These are phyloP conservation scores for Aspidiotus rigidus DNA, from an alignment of 2,888 invertebrate species.

Conservation along the genomic window DNA sequence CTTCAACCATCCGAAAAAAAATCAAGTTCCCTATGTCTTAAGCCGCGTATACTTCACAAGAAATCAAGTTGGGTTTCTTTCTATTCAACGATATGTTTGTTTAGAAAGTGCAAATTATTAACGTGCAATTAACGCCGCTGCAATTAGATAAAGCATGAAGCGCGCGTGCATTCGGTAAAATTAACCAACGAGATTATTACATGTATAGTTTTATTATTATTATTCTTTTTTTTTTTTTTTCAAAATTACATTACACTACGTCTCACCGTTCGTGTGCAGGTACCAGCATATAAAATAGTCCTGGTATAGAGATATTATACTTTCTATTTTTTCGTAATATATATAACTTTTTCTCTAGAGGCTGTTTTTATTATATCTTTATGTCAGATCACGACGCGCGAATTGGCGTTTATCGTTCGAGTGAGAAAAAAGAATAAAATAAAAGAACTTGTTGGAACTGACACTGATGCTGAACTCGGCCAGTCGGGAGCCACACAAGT, in stretches of 20 bases:
- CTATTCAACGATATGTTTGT: background rate
- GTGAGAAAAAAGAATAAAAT: too few species aligned
- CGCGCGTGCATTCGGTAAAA: background rate
- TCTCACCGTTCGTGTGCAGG: background rate
- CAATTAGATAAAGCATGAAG: conserved; percentile 3
- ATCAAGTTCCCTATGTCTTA: too few species aligned
- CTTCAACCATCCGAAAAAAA: too few species aligned
- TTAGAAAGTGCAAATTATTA: conserved; percentile 4
- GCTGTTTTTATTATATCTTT: too few species aligned
- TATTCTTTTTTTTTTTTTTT: background rate
- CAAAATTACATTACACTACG: background rate
- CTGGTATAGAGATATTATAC: background rate
- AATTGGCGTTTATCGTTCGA: too few species aligned
- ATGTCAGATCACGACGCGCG: too few species aligned
- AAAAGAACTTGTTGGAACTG: too few species aligned
- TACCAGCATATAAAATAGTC: too few species aligned
- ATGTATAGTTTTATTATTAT: background rate
- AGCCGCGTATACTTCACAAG: too few species aligned
- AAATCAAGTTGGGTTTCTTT: too few species aligned
- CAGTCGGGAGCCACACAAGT: too few species aligned
- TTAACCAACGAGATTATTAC: conserved; percentile 2
- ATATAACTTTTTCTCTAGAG: background rate
- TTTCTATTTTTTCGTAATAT: conserved; percentile 1
- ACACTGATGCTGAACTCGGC: too few species aligned
- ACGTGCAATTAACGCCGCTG: background rate